Evolutionary conservation across 2,888 invertebrate species (phyloP).

Genomic region (Synanthedon myopaeformis): DNA sequence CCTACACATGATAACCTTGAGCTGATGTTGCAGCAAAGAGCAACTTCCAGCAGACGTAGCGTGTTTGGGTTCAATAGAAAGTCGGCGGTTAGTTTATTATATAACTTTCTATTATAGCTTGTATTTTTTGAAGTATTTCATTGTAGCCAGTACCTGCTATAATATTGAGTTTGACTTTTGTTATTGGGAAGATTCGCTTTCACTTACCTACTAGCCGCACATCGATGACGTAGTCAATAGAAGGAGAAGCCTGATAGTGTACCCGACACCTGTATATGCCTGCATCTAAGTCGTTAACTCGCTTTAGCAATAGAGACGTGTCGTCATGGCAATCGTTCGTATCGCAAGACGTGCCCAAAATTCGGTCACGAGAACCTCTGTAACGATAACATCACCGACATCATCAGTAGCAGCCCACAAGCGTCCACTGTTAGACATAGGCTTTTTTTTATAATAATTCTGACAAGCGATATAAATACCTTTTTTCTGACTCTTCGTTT

Average conservation of each 20-base stretch:
- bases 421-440: neutral
- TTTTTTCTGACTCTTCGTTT: slow-evolving; percentile 25
- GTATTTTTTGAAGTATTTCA: no score
- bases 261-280: slow-evolving; percentile 48
- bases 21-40: no score
- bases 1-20: no score
- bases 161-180: neutral
- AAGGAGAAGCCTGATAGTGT: slow-evolving; percentile 47
- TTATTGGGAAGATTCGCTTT: neutral
- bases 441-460: neutral
- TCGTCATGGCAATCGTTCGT: slow-evolving; percentile 34
- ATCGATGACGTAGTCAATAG: slow-evolving; percentile 40
- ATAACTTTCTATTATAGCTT: no score
- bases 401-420: neutral
- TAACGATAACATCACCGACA: neutral
- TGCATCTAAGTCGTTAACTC: slow-evolving; percentile 25
- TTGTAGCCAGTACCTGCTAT: no score
- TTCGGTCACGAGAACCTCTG: slow-evolving; percentile 14
- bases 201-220: slow-evolving; percentile 41
- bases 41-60: no score
- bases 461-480: slow-evolving; percentile 8
- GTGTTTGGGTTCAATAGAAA: no score
- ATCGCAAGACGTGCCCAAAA: slow-evolving; percentile 29
- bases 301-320: slow-evolving; percentile 38
- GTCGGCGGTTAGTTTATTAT: no score